Evolutionary conservation across 2,888 invertebrate species (phyloP).

Genomic region (Xestia c-nigrum): DNA sequence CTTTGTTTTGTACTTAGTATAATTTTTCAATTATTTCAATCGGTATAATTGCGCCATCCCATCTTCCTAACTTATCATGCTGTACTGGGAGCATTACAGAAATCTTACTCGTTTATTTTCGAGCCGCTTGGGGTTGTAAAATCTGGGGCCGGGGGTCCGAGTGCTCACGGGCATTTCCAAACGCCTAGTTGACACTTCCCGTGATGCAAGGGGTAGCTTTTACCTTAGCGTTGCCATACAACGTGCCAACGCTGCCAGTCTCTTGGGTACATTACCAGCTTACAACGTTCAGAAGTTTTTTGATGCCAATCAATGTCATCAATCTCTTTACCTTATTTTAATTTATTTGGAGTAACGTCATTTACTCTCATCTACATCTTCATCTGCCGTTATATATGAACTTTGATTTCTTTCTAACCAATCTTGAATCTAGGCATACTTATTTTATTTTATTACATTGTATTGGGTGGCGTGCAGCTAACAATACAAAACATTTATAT

Average conservation of each 20-base stretch:
- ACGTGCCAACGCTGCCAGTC: neutral
- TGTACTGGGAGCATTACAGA: neutral
- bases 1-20: neutral
- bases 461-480: too few relatives aligned
- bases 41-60: neutral
- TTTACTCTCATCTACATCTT: neutral
- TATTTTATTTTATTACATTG: too few relatives aligned
- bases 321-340: neutral
- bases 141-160: neutral
- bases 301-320: neutral
- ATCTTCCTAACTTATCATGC: neutral
- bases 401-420: neutral
- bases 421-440: neutral
- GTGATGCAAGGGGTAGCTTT: neutral
- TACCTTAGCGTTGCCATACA: neutral
- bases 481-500: too few relatives aligned
- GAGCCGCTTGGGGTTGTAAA: neutral
- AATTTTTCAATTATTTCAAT: neutral
- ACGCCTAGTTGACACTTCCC: neutral
- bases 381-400: neutral
- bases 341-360: neutral
- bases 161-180: neutral
- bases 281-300: neutral
- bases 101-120: neutral
- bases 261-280: neutral